A percentile compares a stretch with the other conserved stretches of the same genome.
These are phyloP conservation scores for Dinothrombium tinctorium DNA, from an alignment of 1,140 invertebrate genomes.

Conservation along the genomic window DNA sequence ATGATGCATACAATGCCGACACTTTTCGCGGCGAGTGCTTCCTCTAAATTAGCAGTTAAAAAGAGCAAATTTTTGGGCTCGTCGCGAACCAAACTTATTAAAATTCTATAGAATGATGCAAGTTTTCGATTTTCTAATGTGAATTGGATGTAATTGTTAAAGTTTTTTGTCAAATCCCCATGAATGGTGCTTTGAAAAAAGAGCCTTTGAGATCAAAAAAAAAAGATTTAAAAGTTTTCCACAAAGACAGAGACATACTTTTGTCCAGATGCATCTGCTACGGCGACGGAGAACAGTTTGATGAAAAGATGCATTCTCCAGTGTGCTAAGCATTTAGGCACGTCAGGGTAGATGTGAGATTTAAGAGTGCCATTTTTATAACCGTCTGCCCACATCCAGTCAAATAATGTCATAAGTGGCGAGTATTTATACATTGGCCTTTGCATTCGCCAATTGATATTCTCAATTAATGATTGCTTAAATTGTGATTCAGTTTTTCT, in stretches of 20 bases:
- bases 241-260: no score
- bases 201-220: no score
- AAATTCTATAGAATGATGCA: not conserved
- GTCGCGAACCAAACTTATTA: not conserved
- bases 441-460: no score
- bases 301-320: not conserved
- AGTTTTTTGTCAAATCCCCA: not conserved
- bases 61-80: not conserved
- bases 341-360: not conserved
- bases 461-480: no score
- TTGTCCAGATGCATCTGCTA: not conserved
- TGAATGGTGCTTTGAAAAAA: not conserved
- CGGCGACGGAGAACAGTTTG: not conserved
- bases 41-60: not conserved
- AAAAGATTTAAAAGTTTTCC: no score
- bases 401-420: no score
- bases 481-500: no score
- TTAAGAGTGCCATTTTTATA: not conserved
- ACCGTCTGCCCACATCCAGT: not conserved
- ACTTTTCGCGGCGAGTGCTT: not conserved
- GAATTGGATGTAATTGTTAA: not conserved
- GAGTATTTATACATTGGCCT: no score
- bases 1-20: not conserved
- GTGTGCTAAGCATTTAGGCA: not conserved
- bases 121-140: not conserved